phyloP scores from a whole-genome alignment of 2,797 vertebrate genomes.

The Lacerta bilineata region DNA sequence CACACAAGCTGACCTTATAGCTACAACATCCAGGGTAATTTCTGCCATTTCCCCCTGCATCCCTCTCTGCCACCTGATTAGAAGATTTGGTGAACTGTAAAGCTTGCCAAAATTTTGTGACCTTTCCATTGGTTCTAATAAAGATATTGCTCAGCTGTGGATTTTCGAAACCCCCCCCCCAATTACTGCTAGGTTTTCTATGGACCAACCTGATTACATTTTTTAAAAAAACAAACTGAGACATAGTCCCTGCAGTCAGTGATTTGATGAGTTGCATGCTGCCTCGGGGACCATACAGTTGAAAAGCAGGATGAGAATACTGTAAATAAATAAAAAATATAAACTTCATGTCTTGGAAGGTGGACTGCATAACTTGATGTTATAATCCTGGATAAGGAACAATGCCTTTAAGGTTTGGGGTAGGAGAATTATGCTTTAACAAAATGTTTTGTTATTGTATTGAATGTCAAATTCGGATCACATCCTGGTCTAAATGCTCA shows the following conservation, averaged over 20 bases:
- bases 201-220: too few species aligned
- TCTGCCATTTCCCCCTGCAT: too few species aligned
- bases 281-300: too few species aligned
- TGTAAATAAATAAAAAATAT: not conserved
- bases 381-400: conserved; percentile 14
- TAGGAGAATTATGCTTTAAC: not conserved
- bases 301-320: not conserved
- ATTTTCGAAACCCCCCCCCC: too few species aligned
- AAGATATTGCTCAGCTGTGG: too few species aligned
- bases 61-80: too few species aligned
- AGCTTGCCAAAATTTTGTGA: too few species aligned
- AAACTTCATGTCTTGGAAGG: not conserved
- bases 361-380: conserved; percentile 16
- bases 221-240: not conserved
- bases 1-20: too few species aligned
- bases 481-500: conserved; percentile 5
- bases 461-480: conserved; percentile 40
- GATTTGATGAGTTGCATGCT: not conserved
- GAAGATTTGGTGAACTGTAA: too few species aligned
- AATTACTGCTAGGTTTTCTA: too few species aligned
- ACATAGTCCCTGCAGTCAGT: not conserved
- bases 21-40: too few species aligned
- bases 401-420: conserved; percentile 6
- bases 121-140: too few species aligned
- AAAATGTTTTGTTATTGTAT: conserved; percentile 39